phyloP scores from a whole-genome alignment of 2,113 vertebrate species.

The Vulpes vulpes region DNA sequence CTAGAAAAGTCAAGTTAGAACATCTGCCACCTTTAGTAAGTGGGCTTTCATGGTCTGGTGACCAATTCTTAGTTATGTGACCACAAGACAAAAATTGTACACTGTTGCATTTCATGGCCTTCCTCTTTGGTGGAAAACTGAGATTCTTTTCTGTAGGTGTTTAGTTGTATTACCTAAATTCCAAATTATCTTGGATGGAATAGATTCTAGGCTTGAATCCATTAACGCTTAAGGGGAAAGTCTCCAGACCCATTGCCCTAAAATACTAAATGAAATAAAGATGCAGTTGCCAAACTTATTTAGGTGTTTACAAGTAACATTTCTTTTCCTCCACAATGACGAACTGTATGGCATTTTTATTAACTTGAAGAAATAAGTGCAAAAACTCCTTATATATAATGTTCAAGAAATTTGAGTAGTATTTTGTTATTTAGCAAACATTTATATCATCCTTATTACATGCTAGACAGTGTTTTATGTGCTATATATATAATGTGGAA shows the following conservation, averaged over 20 bases:
- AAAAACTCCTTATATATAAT: not conserved
- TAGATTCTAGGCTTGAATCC: not conserved
- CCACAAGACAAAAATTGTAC: not conserved
- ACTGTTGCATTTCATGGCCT: not conserved
- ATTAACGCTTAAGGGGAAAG: not conserved
- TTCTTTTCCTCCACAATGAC: not conserved
- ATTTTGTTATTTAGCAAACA: conserved; percentile 4
- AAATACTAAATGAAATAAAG: conserved; percentile 7
- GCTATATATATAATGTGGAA: not conserved
- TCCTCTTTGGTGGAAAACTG: not conserved
- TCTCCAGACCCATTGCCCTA: not conserved
- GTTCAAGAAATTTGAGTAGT: not conserved
- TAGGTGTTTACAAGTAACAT: not conserved
- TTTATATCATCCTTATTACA: not conserved
- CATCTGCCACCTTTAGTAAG: not conserved
- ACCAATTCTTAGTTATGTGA: not conserved
- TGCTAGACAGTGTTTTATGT: not conserved
- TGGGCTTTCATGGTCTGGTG: not conserved
- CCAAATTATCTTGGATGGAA: not conserved
- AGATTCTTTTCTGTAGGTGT: not conserved
- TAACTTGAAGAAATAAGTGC: conserved; percentile 3
- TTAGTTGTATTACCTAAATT: not conserved
- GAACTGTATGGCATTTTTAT: not conserved
- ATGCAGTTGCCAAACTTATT: not conserved
- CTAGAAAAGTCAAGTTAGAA: not conserved